Evolutionary conservation across 2,113 vertebrate genomes (phyloP), one percentile per base, ranked within the genome.

Genomic region (Centrocercus urophasianus): DNA sequence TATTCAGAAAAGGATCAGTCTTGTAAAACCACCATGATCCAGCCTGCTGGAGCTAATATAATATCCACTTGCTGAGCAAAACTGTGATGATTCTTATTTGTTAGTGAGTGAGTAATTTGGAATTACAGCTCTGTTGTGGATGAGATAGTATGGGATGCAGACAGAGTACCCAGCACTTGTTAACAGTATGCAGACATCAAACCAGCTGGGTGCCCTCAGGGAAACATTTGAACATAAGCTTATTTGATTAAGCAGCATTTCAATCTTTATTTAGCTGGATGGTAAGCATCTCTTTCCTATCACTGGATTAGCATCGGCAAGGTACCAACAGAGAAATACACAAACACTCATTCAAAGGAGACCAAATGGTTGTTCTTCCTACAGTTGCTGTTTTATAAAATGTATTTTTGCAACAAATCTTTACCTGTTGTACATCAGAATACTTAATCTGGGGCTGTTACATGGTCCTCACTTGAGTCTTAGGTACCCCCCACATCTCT

Each of bases 221-320:
- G 74, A 85, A 94, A 87, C 28, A 79, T 57, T 34, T 82, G 61
- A 96, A 93, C 71, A 36, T 40, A 89, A 87, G 11, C 64, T 88
- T 72, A 76, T 85, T 93, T 89, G 71, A 93, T 89, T 73, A 94
- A 83, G 60, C 48, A 88, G 45, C 43, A 91, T 89, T 84, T 94
- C 66, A 56, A 10, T 75, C 71, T 95, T 96, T 88, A 63, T 88
- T 93, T 72, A 91, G 74, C 61, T 82, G 32, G 52, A 84, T 43
- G 13, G 54, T n/a, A 86, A 87, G 64, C 66, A 85, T 73, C 87
- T 79, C 66, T 91, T 90, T 90, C 43, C 87, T 94, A 75, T 85
- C 59, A 79, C 48, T 61, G 54, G 43, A 76, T 87, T 93, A 88
- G 50, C 43, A 87, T 94, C 59, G 85, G 52, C 45, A 76, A 82